Base-by-base conservation (phyloP, 1,140 invertebrate species). In the Nasonia giraulti region DNA sequence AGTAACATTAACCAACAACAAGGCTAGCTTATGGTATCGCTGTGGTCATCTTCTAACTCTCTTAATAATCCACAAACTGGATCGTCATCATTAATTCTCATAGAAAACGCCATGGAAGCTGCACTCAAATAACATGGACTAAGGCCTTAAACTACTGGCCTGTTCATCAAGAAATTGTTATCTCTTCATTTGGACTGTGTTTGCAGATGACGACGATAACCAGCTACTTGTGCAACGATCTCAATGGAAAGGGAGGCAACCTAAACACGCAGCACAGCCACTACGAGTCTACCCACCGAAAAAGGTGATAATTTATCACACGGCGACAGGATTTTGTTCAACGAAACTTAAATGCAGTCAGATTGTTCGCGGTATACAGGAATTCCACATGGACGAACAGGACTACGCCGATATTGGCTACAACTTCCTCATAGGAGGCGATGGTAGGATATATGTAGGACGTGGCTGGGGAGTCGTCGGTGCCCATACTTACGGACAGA, bases 241-340 rank as follows among this genome's bases (percentile, higher is more conserved):
- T 1, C 92, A 94, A 84, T 97, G 96, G 96, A 90, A 93, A 6
- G 96, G 96, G 23, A 92, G 94, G 55, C 50, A 10, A 14, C 89
- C 92, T 4, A 92, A 95, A 0, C 93, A 91, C 11, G 71, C 91
- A 11, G 89, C 90, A 11, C 82, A 91, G 8, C 89, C 90, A 12
- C 88, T 90, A 2, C 92, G 96, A 86, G 80, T 86, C 2, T 93
- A 93, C 10, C 96, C 96, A 4, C 95, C 96, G 2, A 94, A 95
- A 1, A 96, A 95, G 84, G 96, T 97, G 1, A 95, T 97, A 82
- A 96, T 97, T 75, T 96, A 96, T 91, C 96, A 97, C 89, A 95
- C 95, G 0, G 95, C 94, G 0, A 88, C 89, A 1, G 85, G 89
- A 0, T 84, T 85, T 27, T 97, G 96, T 88, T 88, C 89, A 23